Conservation (phyloP, 2,113 vertebrate genomes). For the Perca schrenkii region DNA sequence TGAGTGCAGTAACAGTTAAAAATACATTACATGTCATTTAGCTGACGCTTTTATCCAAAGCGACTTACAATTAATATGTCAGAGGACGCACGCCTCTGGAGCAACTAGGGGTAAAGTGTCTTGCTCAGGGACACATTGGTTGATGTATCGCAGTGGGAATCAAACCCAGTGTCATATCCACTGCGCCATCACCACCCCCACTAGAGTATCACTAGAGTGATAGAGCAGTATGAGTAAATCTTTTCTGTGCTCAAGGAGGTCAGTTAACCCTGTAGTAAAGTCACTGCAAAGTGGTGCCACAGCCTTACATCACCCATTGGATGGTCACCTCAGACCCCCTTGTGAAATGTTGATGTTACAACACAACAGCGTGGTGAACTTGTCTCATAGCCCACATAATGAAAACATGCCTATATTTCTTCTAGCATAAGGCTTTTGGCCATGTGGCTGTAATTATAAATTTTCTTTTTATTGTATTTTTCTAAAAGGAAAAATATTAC, state of each 20-base stretch:
- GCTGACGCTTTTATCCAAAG: no score
- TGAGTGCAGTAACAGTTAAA: background rate
- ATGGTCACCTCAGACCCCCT: conserved; percentile 17
- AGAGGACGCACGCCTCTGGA: no score
- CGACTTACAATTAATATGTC: no score
- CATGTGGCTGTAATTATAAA: background rate
- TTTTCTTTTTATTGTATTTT: background rate
- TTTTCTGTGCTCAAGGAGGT: conserved; percentile 1
- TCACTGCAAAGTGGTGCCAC: conserved; percentile 20
- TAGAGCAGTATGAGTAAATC: background rate
- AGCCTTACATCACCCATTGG: conserved; percentile 43
- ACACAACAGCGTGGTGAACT: background rate
- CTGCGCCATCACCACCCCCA: no score
- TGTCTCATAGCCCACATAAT: conserved; percentile 11
- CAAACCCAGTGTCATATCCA: no score
- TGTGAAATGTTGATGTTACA: conserved; percentile 10
- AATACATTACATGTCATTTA: background rate
- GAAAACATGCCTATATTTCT: background rate
- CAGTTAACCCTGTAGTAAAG: conserved; percentile 17
- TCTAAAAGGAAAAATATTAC: no score
- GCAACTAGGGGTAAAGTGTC: no score
- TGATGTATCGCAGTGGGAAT: no score
- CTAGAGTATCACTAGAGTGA: background rate
- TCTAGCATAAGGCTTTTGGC: background rate
- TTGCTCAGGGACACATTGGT: no score